Conservation (phyloP, 1,140 invertebrate species). For the Hirudo medicinalis region DNA sequence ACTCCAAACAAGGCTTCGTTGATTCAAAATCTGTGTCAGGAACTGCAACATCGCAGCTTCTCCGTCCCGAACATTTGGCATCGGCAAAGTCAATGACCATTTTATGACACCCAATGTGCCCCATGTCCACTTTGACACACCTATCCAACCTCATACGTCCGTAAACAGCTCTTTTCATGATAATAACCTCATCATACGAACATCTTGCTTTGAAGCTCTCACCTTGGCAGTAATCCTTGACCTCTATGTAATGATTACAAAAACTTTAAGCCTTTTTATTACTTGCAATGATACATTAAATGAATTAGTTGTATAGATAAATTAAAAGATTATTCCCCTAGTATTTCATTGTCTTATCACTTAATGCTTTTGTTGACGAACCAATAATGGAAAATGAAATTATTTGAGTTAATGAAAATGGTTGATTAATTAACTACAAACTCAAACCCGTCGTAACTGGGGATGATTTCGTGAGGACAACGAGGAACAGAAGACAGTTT, state of each 20-base stretch:
- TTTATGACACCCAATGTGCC: constrained; percentile 20
- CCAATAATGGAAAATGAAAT: too few species aligned
- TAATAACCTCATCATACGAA: constrained; percentile 16
- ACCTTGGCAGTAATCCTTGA: constrained; percentile 21
- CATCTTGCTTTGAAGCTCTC: constrained; percentile 19
- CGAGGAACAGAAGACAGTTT: too few species aligned
- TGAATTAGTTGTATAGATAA: too few species aligned
- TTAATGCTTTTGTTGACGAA: too few species aligned
- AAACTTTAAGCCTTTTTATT: too few species aligned
- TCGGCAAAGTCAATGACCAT: constrained; percentile 21
- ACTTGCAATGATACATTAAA: too few species aligned
- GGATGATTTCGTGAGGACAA: too few species aligned
- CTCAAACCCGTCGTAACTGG: too few species aligned
- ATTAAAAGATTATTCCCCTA: too few species aligned
- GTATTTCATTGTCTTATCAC: too few species aligned
- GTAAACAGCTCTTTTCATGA: constrained; percentile 19
- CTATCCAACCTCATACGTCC: constrained; percentile 18
- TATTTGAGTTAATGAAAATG: too few species aligned
- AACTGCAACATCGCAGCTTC: constrained; percentile 19
- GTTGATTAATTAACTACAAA: too few species aligned
- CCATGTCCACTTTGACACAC: constrained; percentile 19
- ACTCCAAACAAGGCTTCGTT: constrained; percentile 18
- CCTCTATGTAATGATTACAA: background rate
- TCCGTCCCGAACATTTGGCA: constrained; percentile 19
- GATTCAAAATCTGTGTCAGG: constrained; percentile 21